Percentiles rank a stretch among this genome's conserved stretches.
phyloP scores from a whole-genome alignment of 2,888 invertebrate species.

The Tetramorium bicarinatum region DNA sequence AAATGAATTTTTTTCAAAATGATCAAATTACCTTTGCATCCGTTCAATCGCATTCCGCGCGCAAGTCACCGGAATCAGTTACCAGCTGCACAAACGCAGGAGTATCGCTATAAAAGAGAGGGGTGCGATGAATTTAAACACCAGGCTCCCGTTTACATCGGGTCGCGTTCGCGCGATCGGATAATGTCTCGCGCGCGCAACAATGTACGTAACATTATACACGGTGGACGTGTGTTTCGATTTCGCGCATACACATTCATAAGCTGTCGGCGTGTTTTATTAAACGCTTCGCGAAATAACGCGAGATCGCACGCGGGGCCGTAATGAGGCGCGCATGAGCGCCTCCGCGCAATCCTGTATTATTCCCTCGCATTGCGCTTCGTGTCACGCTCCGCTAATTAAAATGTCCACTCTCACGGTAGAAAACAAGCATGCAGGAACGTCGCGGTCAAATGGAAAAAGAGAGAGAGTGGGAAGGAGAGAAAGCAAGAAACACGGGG shows the following conservation, averaged over 20 bases:
- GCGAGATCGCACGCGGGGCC: not conserved
- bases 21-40: conserved; percentile 39
- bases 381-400: conserved; percentile 39
- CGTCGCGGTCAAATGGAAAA: conserved; percentile 1
- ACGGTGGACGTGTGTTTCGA: not conserved
- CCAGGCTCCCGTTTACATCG: not conserved
- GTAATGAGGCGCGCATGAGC: conserved; percentile 14
- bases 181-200: not conserved
- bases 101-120: conserved; percentile 16
- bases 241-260: not conserved
- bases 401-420: conserved; percentile 28
- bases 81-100: conserved; percentile 15
- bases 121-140: conserved; percentile 42
- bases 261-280: conserved; percentile 24
- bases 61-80: conserved; percentile 41
- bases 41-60: conserved; percentile 27
- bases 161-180: not conserved
- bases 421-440: not conserved
- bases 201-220: not conserved
- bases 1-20: conserved; percentile 12
- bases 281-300: conserved; percentile 28
- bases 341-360: conserved; percentile 4
- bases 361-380: conserved; percentile 37
- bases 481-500: not conserved
- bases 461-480: not conserved